Conservation (phyloP, 2,797 vertebrate species). For the Oophaga sylvatica region DNA sequence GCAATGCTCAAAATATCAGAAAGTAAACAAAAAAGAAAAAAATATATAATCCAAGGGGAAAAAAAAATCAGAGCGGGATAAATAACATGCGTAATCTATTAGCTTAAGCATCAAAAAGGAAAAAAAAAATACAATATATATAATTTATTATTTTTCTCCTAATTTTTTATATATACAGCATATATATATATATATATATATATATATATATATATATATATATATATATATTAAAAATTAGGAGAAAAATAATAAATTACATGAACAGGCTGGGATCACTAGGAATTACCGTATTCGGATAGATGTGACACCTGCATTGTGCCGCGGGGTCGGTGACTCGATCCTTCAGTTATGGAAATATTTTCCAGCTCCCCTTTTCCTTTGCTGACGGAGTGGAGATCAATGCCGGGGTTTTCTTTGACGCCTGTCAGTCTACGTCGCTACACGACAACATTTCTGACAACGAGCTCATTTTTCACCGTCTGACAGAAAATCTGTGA, state of each 20-base stretch:
- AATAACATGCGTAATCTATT: too few relatives aligned
- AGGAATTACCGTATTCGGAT: not conserved
- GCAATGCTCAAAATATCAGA: not conserved
- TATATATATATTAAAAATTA: not conserved
- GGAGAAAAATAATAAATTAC: not conserved
- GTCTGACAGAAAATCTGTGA: slow-evolving; percentile 32
- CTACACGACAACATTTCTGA: slow-evolving; percentile 6
- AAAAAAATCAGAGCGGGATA: not conserved
- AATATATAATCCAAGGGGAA: too few relatives aligned
- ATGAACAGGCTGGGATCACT: not conserved
- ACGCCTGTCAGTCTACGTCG: not conserved
- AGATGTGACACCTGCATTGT: not conserved
- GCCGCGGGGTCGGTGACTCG: not conserved
- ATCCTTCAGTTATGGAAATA: not conserved
- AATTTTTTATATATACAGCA: too few relatives aligned
- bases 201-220: not conserved
- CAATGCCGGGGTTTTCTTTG: not conserved
- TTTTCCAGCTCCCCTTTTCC: not conserved
- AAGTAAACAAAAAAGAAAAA: not conserved
- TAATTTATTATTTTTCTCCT: too few relatives aligned
- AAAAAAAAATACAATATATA: too few relatives aligned
- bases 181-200: not conserved
- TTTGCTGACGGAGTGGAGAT: not conserved
- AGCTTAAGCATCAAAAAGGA: too few relatives aligned
- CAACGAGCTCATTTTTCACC: slow-evolving; percentile 9